phyloP scores from a whole-genome alignment of 2,888 invertebrate species.

The Pocota personata region DNA sequence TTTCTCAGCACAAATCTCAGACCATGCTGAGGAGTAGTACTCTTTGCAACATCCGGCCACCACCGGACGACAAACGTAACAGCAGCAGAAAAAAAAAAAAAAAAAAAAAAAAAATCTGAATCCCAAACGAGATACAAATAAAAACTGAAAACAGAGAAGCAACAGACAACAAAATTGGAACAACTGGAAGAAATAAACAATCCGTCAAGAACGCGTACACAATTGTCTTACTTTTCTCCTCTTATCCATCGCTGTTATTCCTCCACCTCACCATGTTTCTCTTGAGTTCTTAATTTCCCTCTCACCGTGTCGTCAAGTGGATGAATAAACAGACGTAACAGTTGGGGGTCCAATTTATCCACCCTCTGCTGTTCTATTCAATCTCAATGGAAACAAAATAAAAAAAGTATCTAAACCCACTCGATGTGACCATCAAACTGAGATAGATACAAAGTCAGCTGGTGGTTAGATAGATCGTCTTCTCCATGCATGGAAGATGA shows the following conservation, averaged over 20 bases:
- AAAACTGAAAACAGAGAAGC: conserved; percentile 35
- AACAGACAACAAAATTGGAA: conserved; percentile 66
- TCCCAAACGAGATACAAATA: conserved; percentile 19
- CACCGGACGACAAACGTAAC: conserved; percentile 45
- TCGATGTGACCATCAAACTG: conserved; percentile 35
- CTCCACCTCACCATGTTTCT: not conserved
- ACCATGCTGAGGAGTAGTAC: conserved; percentile 65
- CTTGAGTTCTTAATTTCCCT: conserved; percentile 58
- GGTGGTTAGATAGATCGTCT: conserved; percentile 49
- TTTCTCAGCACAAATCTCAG: conserved; percentile 29
- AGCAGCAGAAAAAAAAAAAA: not conserved
- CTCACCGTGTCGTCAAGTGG: conserved; percentile 71
- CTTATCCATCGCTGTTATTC: not conserved
- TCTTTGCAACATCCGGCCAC: conserved; percentile 70
- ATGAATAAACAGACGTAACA: conserved; percentile 64
- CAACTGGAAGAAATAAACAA: conserved; percentile 71
- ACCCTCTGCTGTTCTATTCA: conserved; percentile 48
- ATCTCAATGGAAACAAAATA: conserved; percentile 47
- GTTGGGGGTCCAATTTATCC: conserved; percentile 71
- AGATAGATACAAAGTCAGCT: conserved; percentile 47
- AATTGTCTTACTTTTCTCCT: conserved; percentile 47
- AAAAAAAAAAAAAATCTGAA: conserved; percentile 15
- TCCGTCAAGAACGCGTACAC: conserved; percentile 45
- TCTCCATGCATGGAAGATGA: conserved; percentile 9
- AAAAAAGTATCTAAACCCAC: conserved; percentile 8